These are phyloP conservation scores for Colistium nudipinnis DNA, from an alignment of 2,113 vertebrate genomes.

Conservation along the genomic window DNA sequence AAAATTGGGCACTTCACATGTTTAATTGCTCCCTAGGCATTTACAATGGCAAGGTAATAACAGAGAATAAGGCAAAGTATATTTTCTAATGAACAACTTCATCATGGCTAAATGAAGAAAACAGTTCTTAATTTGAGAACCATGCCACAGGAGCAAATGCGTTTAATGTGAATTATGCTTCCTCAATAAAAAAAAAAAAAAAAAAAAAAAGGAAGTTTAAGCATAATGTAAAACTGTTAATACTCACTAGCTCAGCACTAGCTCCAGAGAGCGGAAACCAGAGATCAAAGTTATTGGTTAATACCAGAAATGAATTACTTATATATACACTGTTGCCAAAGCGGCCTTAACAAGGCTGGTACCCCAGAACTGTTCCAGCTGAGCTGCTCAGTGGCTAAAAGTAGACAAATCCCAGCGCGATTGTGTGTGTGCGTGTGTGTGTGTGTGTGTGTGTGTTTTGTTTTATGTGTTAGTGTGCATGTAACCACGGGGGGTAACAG, in stretches of 20 bases:
- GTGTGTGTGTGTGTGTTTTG: conserved; percentile 1
- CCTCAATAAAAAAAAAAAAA: conserved; percentile 38
- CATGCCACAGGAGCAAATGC: conserved; percentile 60
- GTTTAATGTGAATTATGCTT: conserved; percentile 71
- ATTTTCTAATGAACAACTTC: conserved; percentile 75
- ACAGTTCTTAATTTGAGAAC: conserved; percentile 73
- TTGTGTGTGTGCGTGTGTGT: conserved; percentile 12
- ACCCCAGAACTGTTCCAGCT: conserved; percentile 23
- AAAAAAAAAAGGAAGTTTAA: conserved; percentile 13
- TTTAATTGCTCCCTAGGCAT: conserved; percentile 81
- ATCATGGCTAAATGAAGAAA: conserved; percentile 71
- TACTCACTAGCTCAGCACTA: conserved; percentile 29
- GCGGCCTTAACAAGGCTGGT: conserved; percentile 25
- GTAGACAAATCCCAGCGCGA: conserved; percentile 1
- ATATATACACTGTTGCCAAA: conserved; percentile 33
- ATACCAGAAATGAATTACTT: conserved; percentile 47
- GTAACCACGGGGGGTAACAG: neutral
- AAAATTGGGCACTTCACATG: conserved; percentile 78
- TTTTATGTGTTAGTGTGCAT: conserved; percentile 11
- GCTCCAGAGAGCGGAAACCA: conserved; percentile 18
- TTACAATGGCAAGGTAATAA: conserved; percentile 72
- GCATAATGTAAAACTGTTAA: conserved; percentile 48
- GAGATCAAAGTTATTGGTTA: conserved; percentile 60
- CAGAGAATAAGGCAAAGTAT: conserved; percentile 69
- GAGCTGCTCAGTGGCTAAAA: conserved; percentile 23